Conservation (phyloP, 2,797 vertebrate species). For the Pseudochirops corinnae region DNA sequence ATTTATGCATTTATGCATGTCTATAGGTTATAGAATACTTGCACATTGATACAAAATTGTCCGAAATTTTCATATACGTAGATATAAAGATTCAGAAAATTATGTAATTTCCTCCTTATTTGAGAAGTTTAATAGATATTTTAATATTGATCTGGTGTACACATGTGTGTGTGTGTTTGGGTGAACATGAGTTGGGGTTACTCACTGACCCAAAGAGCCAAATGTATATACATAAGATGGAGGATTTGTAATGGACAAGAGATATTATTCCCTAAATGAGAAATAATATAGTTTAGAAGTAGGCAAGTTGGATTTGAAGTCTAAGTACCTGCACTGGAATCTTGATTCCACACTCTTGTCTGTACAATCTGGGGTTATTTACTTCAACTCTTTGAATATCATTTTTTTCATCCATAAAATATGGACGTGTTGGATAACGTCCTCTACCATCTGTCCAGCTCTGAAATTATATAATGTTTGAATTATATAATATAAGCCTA, state of each 20-base stretch:
- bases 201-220: background rate
- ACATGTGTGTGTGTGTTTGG: no score
- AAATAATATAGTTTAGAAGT: background rate
- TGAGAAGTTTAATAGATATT: background rate
- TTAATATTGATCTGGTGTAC: background rate
- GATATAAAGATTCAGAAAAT: background rate
- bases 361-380: background rate
- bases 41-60: background rate
- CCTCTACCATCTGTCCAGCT: background rate
- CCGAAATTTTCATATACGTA: background rate
- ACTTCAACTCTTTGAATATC: no score
- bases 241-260: background rate
- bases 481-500: background rate
- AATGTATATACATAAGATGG: background rate
- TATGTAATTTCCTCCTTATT: background rate
- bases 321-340: background rate
- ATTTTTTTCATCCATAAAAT: background rate
- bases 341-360: background rate
- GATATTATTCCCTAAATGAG: background rate
- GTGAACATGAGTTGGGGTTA: background rate
- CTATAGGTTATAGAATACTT: background rate
- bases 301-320: background rate
- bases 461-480: background rate
- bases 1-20: background rate
- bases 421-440: background rate